Percentiles rank a stretch among this genome's conserved stretches.
Evolutionary conservation across 2,113 vertebrate species (phyloP).

Genomic region (Phyllopteryx taeniolatus): DNA sequence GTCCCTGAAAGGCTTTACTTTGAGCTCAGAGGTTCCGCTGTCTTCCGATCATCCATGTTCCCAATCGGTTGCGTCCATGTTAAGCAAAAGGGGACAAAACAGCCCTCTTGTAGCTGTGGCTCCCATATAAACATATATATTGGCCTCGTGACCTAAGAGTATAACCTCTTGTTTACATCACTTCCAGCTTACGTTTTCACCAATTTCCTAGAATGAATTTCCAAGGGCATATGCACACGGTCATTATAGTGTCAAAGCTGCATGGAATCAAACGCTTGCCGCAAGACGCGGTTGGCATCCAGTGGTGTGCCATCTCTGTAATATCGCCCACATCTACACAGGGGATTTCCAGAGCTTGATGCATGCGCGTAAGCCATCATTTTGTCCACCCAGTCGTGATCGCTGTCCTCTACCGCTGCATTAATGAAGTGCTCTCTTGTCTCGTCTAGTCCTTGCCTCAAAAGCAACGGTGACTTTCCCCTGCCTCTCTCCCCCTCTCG

Average conservation of each 20-base stretch:
- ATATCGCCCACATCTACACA: background rate
- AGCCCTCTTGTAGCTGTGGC: background rate
- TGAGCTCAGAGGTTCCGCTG: no score
- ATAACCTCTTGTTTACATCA: background rate
- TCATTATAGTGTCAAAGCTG: background rate
- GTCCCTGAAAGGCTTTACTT: no score
- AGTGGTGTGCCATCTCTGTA: constrained; percentile 1
- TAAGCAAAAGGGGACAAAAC: no score
- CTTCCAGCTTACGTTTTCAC: constrained; percentile 1
- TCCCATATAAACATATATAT: background rate
- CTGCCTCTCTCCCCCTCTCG: background rate
- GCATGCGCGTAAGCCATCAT: background rate
- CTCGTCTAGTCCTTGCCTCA: background rate
- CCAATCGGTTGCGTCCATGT: background rate
- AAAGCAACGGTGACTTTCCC: no score
- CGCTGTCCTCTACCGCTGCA: background rate
- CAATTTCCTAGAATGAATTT: background rate
- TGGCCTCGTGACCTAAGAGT: background rate
- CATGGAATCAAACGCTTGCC: background rate
- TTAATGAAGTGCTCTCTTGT: background rate
- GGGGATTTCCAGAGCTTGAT: constrained; percentile 1
- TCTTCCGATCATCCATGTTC: no score
- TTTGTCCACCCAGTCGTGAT: background rate
- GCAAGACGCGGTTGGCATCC: background rate
- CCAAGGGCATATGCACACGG: background rate